These are phyloP conservation scores for Dipodomys stephensi DNA, from an alignment of 2,113 vertebrate species.

Conservation along the genomic window DNA sequence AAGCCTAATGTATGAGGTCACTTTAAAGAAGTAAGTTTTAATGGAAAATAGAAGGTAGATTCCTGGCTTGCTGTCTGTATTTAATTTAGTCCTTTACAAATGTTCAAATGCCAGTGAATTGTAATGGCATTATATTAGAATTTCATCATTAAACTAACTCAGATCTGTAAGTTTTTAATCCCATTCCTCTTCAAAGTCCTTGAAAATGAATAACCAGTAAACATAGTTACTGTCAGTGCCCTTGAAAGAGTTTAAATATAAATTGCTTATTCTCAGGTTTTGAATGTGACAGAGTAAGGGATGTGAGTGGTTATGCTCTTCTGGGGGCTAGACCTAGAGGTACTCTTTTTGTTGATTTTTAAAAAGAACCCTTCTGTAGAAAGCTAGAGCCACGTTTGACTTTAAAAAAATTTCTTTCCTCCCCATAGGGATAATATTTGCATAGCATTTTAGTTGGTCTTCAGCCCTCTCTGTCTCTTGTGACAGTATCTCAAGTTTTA, in stretches of 20 bases:
- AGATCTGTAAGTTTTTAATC: not conserved
- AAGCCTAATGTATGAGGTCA: not conserved
- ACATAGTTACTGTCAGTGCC: constrained; percentile 25
- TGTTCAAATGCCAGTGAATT: constrained; percentile 18
- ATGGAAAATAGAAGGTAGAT: not conserved
- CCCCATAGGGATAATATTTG: constrained; percentile 25
- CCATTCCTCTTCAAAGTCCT: not conserved
- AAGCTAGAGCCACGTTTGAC: constrained; percentile 1
- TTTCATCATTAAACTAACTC: not conserved
- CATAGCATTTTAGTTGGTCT: constrained; percentile 28
- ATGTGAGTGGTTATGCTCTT: not conserved
- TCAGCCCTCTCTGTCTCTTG: constrained; percentile 40
- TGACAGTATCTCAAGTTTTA: constrained; percentile 62
- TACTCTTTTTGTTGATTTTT: constrained; percentile 50
- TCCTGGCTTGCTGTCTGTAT: not conserved
- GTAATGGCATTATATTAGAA: not conserved
- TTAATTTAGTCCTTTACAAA: not conserved
- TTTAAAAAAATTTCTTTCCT: constrained; percentile 51
- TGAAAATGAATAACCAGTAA: constrained; percentile 35
- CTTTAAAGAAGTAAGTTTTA: constrained; percentile 8
- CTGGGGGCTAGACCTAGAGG: constrained; percentile 31
- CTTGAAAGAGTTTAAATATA: constrained; percentile 40
- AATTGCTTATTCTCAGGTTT: constrained; percentile 21
- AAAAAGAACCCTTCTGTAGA: constrained; percentile 20
- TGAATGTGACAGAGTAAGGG: not conserved